Evolutionary conservation across 2,797 vertebrate species (phyloP), one percentile per base, ranked within the genome.

Genomic region (Enteromius thamalakanensis): DNA sequence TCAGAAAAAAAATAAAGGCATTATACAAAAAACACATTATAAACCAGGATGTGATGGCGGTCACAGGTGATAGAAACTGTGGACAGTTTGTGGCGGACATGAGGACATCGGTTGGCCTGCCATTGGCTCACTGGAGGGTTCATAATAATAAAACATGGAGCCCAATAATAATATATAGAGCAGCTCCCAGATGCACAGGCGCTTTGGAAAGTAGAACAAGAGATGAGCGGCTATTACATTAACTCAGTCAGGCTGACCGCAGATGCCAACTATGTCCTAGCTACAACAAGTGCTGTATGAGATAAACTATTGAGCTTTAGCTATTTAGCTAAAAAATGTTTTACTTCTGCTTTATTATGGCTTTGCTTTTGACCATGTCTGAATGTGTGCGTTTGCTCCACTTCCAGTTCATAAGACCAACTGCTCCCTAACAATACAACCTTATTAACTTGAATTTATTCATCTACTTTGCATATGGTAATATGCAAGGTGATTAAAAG

Each of bases 121-220:
- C 42, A 79, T 76, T 53, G 62, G 45, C 51, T 70, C 81, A 77
- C 74, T 62, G 49, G 80, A 49, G 72, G 47, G 42, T 32, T 64
- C 9, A 32, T 23, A 81, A 77, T 58, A 85, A 64, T 76, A 85
- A 69, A 69, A 71, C 65, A 82, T 5, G 90, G 88, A 90, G 77
- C 87, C 92, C 93, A 94, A 94, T 90, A 95, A 95, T 94, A 95
- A 94, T 91, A 94, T 94, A 89, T 94, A 89, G 94, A 92, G 86
- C 91, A 87, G 89, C 90, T 94, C 94, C 94, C 92, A 75, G 92
- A 85, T 83, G 90, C 84, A 87, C 60, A 81, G 87, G 87, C 89
- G 86, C 85, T 83, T 84, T 80, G 85, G 87, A 91, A 93, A 93
- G 90, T 94, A 85, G 93, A 93, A 90, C 93, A 91, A 88, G 89